Percentiles rank a stretch among this genome's conserved stretches.
Evolutionary conservation across 1,140 invertebrate species (phyloP).

Genomic region (Diabrotica virgifera): DNA sequence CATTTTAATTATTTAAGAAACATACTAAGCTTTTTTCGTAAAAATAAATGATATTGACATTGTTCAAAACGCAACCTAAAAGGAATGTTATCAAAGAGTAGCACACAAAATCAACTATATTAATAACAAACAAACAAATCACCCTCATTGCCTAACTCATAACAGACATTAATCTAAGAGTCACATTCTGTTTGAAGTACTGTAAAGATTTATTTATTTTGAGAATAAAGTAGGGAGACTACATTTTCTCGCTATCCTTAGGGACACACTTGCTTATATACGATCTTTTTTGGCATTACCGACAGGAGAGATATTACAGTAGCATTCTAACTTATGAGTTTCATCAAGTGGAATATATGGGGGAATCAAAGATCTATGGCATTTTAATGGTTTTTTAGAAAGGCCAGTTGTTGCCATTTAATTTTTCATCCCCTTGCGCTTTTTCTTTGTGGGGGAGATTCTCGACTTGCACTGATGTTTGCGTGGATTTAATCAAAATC

Average conservation of each 20-base stretch:
- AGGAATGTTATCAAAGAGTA: too few species aligned
- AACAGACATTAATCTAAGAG: conserved; percentile 6
- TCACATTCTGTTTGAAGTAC: conserved; percentile 11
- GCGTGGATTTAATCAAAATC: too few species aligned
- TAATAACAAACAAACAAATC: too few species aligned
- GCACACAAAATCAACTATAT: too few species aligned
- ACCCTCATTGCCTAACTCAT: not conserved
- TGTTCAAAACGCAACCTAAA: too few species aligned
- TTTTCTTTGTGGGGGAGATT: not conserved
- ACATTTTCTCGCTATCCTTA: conserved; percentile 8
- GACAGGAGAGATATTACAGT: conserved; percentile 12
- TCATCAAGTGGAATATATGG: conserved; percentile 10
- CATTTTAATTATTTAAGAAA: too few species aligned
- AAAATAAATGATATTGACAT: too few species aligned
- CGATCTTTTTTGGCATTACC: conserved; percentile 9
- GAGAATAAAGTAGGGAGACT: conserved; percentile 2
- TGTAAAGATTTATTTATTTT: conserved; percentile 8
- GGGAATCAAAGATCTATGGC: conserved; percentile 13
- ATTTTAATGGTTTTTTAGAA: conserved; percentile 9
- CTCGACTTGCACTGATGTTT: too few species aligned
- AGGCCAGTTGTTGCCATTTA: conserved; percentile 16
- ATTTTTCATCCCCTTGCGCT: conserved; percentile 12
- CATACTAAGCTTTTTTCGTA: too few species aligned
- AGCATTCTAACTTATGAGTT: conserved; percentile 12
- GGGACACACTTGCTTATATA: conserved; percentile 9